A percentile compares a stretch with the other conserved stretches of the same genome.
Conservation (phyloP, 2,888 invertebrate genomes). For the Gastracanthus pulcherrimus region DNA sequence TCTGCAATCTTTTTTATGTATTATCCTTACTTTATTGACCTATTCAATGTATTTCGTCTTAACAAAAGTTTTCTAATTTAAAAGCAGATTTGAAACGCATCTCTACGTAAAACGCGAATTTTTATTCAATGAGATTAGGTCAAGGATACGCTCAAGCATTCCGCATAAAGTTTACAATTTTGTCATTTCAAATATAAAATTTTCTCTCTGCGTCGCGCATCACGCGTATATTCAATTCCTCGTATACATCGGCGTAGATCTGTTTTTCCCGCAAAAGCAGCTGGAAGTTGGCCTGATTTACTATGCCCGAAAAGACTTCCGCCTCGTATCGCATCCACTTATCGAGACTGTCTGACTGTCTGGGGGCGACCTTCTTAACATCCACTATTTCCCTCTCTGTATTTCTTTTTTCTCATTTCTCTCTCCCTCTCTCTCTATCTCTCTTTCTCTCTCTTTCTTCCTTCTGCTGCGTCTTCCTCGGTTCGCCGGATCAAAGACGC, state of each 20-base stretch:
- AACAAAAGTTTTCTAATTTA: too few relatives aligned
- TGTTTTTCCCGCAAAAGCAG: conserved; percentile 15
- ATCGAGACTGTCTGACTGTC: conserved; percentile 62
- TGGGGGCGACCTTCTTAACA: conserved; percentile 62
- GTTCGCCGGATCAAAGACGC: conserved; percentile 14
- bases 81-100: too few relatives aligned
- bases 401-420: not conserved
- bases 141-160: too few relatives aligned
- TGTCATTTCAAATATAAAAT: not conserved
- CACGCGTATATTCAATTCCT: conserved; percentile 1
- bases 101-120: too few relatives aligned
- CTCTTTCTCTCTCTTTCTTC: not conserved
- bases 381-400: conserved; percentile 39
- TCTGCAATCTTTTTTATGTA: too few relatives aligned
- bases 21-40: too few relatives aligned
- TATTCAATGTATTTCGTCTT: too few relatives aligned
- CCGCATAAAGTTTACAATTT: not conserved
- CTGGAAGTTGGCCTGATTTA: conserved; percentile 53
- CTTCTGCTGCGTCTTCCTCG: not conserved
- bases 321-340: conserved; percentile 66
- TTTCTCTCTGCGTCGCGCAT: not conserved
- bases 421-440: too few relatives aligned
- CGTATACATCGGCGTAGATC: not conserved
- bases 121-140: too few relatives aligned
- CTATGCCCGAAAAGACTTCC: conserved; percentile 52